A percentile compares a stretch with the other conserved stretches of the same genome.
Evolutionary conservation across 2,113 vertebrate species (phyloP).

Genomic region (Gambusia holbrooki): DNA sequence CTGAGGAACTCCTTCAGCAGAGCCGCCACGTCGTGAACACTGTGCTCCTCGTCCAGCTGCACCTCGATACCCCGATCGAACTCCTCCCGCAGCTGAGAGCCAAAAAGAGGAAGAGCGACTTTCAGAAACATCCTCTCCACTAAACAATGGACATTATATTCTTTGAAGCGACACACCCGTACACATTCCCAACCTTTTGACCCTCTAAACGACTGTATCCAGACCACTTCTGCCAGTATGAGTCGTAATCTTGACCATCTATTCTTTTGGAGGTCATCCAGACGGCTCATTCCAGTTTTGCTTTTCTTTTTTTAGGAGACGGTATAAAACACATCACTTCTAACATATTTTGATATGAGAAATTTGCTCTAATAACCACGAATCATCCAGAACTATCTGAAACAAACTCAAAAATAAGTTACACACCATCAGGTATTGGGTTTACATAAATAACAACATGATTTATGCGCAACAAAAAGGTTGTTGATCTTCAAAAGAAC

Average conservation of each 20-base stretch:
- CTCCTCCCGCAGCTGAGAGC: slow-evolving; percentile 88
- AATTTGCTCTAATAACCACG: not conserved
- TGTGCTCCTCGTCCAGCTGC: slow-evolving; percentile 90
- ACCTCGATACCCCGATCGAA: slow-evolving; percentile 93
- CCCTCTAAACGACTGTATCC: not conserved
- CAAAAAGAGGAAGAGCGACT: slow-evolving; percentile 9
- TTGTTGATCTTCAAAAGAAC: not conserved
- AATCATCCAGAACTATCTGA: not conserved
- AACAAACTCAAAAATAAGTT: not conserved
- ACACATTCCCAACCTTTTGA: slow-evolving; percentile 23
- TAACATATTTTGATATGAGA: not conserved
- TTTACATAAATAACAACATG: not conserved
- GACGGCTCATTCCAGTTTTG: not conserved
- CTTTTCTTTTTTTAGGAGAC: not conserved
- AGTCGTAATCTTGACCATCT: slow-evolving; percentile 17
- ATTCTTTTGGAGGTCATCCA: slow-evolving; percentile 37
- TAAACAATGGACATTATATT: slow-evolving; percentile 42
- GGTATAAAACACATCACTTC: not conserved
- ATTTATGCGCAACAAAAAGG: not conserved
- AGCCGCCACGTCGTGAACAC: slow-evolving; percentile 93
- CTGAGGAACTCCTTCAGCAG: slow-evolving; percentile 95
- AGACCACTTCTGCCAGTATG: slow-evolving; percentile 32
- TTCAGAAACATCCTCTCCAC: slow-evolving; percentile 42
- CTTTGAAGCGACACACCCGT: slow-evolving; percentile 14
- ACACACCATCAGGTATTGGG: not conserved